Evolutionary conservation across 2,797 vertebrate species (phyloP).

Genomic region (Coregonus sp.): DNA sequence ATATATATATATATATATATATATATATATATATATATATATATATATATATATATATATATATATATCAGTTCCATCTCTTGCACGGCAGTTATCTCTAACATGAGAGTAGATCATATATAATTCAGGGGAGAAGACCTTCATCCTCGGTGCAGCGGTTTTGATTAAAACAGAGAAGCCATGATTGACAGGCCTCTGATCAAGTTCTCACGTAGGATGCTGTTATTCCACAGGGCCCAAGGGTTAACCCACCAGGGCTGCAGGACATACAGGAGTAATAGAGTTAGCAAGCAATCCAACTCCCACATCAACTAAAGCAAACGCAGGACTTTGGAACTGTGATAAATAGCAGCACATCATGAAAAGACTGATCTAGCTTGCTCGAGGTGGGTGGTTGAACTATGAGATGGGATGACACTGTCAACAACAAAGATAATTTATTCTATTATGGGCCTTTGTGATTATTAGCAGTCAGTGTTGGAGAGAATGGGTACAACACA

Average conservation of each 20-base stretch:
- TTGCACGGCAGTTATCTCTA: conserved; percentile 18
- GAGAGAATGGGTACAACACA: neutral
- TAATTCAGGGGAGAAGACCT: neutral
- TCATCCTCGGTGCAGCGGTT: conserved; percentile 12
- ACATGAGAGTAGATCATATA: neutral
- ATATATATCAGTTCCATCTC: neutral
- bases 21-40: too few relatives aligned
- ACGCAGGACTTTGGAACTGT: conserved; percentile 13
- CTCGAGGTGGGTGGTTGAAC: conserved; percentile 37
- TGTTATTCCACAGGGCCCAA: conserved; percentile 19
- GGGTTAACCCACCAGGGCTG: conserved; percentile 46
- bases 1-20: too few relatives aligned
- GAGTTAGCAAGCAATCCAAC: conserved; percentile 38
- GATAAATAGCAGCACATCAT: conserved; percentile 26
- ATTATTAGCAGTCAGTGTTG: conserved; percentile 17
- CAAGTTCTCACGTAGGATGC: neutral
- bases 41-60: too few relatives aligned
- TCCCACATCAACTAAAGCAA: conserved; percentile 51
- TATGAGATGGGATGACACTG: conserved; percentile 38
- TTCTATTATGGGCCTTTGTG: conserved; percentile 38
- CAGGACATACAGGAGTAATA: conserved; percentile 35
- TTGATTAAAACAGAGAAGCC: conserved; percentile 31
- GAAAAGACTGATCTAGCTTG: conserved; percentile 3
- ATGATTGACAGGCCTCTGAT: conserved; percentile 20
- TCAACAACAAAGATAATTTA: conserved; percentile 46